phyloP scores from a whole-genome alignment of 1,140 invertebrate genomes.

The Paraescarpia echinospica region DNA sequence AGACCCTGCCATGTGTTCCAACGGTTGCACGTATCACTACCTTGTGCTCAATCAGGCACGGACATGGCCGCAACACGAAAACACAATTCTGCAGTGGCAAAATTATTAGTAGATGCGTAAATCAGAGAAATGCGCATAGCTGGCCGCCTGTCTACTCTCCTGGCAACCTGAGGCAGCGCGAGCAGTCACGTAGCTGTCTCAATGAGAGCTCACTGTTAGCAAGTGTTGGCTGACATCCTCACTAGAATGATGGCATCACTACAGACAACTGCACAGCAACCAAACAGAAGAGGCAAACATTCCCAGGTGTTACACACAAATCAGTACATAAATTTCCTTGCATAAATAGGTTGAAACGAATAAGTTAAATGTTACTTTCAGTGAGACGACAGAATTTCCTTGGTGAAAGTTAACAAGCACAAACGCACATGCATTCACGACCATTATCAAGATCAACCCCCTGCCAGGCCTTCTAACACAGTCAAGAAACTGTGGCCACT shows the following conservation, averaged over 20 bases:
- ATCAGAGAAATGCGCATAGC: not conserved
- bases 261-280: not conserved
- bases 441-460: too few relatives aligned
- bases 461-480: too few relatives aligned
- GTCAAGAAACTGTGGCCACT: too few relatives aligned
- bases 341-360: not conserved
- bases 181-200: not conserved
- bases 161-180: not conserved
- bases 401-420: not conserved
- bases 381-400: not conserved
- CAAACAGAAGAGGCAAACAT: not conserved
- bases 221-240: not conserved
- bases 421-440: too few relatives aligned
- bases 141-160: not conserved
- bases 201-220: not conserved
- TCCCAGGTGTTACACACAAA: not conserved
- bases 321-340: not conserved
- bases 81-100: not conserved
- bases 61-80: not conserved
- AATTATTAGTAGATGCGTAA: not conserved
- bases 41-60: not conserved
- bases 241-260: not conserved
- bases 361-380: not conserved
- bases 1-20: not conserved
- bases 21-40: not conserved